A percentile compares a stretch with the other conserved stretches of the same genome.
phyloP scores from a whole-genome alignment of 2,888 invertebrate species.

The Hemithea aestivaria region DNA sequence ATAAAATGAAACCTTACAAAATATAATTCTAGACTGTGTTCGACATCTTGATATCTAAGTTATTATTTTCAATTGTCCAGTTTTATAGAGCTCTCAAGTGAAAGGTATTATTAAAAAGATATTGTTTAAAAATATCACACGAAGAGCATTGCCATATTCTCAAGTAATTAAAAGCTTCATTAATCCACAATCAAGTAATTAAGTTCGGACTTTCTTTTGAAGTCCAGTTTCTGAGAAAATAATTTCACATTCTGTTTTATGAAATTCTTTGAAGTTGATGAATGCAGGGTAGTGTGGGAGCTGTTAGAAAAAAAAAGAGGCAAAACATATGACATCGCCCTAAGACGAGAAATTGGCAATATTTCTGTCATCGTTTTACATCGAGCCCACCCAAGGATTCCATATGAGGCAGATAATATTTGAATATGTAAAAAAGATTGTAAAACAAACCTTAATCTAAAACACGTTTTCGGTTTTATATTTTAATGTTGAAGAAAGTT shows the following conservation, averaged over 20 bases:
- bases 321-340: slow-evolving; percentile 31
- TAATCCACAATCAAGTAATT: slow-evolving; percentile 3
- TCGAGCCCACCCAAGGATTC: slow-evolving; percentile 36
- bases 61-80: too few relatives aligned
- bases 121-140: too few relatives aligned
- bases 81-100: too few relatives aligned
- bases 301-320: slow-evolving; percentile 9
- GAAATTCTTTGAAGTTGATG: slow-evolving; percentile 11
- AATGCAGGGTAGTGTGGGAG: slow-evolving; percentile 4
- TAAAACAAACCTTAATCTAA: background rate
- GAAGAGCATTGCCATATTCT: background rate
- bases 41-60: too few relatives aligned
- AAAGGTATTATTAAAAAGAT: too few relatives aligned
- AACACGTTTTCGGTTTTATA: background rate
- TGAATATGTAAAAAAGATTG: background rate
- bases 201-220: background rate
- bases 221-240: background rate
- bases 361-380: slow-evolving; percentile 43
- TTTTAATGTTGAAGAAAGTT: too few relatives aligned
- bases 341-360: slow-evolving; percentile 45
- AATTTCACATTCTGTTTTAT: background rate
- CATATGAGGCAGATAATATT: slow-evolving; percentile 8
- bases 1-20: too few relatives aligned
- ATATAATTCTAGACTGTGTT: too few relatives aligned
- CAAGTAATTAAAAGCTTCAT: slow-evolving; percentile 3